Conservation (phyloP, 1,140 invertebrate genomes). For the Myzus persicae region DNA sequence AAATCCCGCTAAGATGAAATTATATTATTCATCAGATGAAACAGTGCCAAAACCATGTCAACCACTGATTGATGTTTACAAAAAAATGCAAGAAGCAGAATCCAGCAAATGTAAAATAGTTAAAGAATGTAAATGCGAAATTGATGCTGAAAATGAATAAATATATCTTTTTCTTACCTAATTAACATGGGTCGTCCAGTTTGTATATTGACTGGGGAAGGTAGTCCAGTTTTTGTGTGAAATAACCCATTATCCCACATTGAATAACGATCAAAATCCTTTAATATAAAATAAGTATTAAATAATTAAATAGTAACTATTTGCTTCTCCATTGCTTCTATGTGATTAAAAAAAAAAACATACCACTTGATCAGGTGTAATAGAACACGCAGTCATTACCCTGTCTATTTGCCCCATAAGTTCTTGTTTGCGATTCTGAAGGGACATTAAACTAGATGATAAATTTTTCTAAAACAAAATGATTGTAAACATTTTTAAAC, state of each 20-base stretch:
- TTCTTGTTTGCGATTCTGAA: conserved; percentile 74
- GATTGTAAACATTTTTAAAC: background rate
- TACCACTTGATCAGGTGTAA: conserved; percentile 50
- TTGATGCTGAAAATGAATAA: background rate
- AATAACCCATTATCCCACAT: conserved; percentile 63
- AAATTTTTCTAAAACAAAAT: conserved; percentile 64
- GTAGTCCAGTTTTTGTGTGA: conserved; percentile 43
- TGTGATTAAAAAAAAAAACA: background rate
- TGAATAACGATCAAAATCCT: conserved; percentile 57
- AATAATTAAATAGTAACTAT: background rate
- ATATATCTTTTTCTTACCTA: background rate
- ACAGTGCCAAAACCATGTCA: background rate
- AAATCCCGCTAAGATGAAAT: conserved; percentile 2
- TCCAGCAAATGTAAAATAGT: background rate
- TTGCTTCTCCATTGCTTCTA: background rate
- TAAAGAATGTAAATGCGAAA: background rate
- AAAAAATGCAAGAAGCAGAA: background rate
- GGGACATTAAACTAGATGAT: conserved; percentile 69
- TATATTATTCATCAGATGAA: background rate
- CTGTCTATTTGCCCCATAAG: conserved; percentile 74
- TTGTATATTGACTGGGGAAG: conserved; percentile 50
- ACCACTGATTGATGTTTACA: conserved; percentile 25
- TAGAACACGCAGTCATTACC: conserved; percentile 65
- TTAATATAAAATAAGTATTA: background rate
- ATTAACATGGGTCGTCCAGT: conserved; percentile 25